Percentiles rank a stretch among this genome's conserved stretches.
These are phyloP conservation scores for Phlogophora meticulosa DNA, from an alignment of 2,888 invertebrate genomes.

Conservation along the genomic window DNA sequence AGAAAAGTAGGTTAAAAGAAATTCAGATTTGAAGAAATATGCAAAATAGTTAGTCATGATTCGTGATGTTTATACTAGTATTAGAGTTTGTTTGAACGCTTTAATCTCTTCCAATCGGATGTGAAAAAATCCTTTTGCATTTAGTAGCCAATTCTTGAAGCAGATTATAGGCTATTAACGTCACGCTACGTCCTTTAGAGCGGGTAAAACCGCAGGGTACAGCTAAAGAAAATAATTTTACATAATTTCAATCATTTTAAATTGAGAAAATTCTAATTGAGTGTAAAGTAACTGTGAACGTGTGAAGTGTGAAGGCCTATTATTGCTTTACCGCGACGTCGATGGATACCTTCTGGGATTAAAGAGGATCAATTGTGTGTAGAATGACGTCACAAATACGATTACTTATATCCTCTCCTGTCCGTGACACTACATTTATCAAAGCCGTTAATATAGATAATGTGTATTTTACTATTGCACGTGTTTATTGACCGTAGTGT, in stretches of 20 bases:
- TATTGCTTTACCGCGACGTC: slow-evolving; percentile 18
- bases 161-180: too few species aligned
- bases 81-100: too few species aligned
- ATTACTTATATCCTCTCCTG: slow-evolving; percentile 32
- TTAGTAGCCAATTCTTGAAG: too few species aligned
- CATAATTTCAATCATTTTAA: too few species aligned
- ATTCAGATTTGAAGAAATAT: slow-evolving; percentile 16
- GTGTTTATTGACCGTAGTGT: not conserved
- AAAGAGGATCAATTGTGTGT: slow-evolving; percentile 42
- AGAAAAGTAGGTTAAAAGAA: slow-evolving; percentile 35
- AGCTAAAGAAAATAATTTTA: too few species aligned
- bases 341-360: slow-evolving; percentile 48
- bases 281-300: not conserved
- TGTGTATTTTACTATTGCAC: not conserved
- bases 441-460: slow-evolving; percentile 3
- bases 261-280: too few species aligned
- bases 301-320: slow-evolving; percentile 31
- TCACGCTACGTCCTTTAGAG: too few species aligned
- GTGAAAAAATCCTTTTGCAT: too few species aligned
- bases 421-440: not conserved
- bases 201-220: too few species aligned
- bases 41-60: slow-evolving; percentile 20
- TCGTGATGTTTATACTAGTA: not conserved
- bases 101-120: too few species aligned
- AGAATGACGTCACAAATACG: slow-evolving; percentile 40